Evolutionary conservation across 2,888 invertebrate species (phyloP).

Genomic region (Apeira syringaria): DNA sequence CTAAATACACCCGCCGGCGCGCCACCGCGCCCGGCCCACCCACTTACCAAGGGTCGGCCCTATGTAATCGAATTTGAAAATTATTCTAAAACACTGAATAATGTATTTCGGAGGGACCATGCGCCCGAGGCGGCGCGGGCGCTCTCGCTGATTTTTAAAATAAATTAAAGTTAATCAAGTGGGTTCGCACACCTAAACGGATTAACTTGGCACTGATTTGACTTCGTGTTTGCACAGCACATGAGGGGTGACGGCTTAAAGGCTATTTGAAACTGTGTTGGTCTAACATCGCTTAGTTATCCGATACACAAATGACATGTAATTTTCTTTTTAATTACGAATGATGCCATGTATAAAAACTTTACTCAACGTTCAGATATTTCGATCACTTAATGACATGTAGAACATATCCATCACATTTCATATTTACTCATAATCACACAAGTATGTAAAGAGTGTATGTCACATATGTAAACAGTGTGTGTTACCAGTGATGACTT

Average conservation of each 20-base stretch:
- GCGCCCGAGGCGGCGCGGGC: conserved; percentile 69
- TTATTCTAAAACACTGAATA: conserved; percentile 85
- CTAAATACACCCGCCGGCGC: conserved; percentile 78
- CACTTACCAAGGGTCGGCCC: conserved; percentile 81
- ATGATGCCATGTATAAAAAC: too few species aligned
- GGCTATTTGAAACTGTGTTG: conserved; percentile 69
- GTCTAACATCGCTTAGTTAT: conserved; percentile 49
- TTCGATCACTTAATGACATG: too few species aligned
- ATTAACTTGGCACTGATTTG: conserved; percentile 82
- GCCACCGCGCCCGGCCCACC: conserved; percentile 67
- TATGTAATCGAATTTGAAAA: conserved; percentile 85
- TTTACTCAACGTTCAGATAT: too few species aligned
- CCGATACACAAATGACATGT: conserved; percentile 1
- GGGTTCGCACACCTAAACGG: conserved; percentile 83
- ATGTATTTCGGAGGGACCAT: conserved; percentile 79
- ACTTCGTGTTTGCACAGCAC: conserved; percentile 75
- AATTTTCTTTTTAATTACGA: neutral
- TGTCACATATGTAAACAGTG: too few species aligned
- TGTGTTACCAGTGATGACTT: too few species aligned
- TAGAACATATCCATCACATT: too few species aligned
- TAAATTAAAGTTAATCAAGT: conserved; percentile 84
- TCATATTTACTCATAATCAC: too few species aligned
- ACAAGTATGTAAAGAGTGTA: too few species aligned
- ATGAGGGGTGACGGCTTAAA: conserved; percentile 69
- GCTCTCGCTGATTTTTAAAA: conserved; percentile 80